Evolutionary conservation across 2,797 vertebrate species (phyloP).

Genomic region (Peromyscus eremicus): DNA sequence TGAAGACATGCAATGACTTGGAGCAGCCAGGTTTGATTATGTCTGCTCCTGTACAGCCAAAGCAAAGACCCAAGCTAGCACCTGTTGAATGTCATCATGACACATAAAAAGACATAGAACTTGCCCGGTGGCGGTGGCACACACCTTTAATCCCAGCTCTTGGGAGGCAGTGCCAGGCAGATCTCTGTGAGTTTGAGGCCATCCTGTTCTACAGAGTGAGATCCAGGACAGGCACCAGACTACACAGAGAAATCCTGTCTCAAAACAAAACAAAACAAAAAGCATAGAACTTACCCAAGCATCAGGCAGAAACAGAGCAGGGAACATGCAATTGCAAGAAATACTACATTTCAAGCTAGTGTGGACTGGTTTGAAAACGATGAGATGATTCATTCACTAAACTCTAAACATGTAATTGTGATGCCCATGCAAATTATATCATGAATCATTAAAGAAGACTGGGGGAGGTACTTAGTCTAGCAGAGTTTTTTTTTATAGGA

Average conservation of each 20-base stretch:
- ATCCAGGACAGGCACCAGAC: too few relatives aligned
- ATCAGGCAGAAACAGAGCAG: neutral
- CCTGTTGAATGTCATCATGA: too few relatives aligned
- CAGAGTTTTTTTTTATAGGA: neutral
- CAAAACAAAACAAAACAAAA: too few relatives aligned
- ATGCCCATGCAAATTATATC: neutral
- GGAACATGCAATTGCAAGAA: neutral
- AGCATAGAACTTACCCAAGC: neutral
- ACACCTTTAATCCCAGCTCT: too few relatives aligned
- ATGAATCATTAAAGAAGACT: constrained; percentile 36
- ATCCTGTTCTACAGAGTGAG: too few relatives aligned
- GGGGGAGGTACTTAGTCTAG: neutral
- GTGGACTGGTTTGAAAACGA: neutral
- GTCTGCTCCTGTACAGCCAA: too few relatives aligned
- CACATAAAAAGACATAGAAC: neutral
- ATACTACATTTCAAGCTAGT: neutral
- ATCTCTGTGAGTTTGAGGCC: too few relatives aligned
- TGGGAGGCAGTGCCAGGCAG: too few relatives aligned
- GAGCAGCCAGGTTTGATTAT: too few relatives aligned
- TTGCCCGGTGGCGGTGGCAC: neutral
- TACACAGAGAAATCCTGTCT: too few relatives aligned
- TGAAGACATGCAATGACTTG: too few relatives aligned
- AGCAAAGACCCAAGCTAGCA: too few relatives aligned
- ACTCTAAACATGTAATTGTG: neutral
- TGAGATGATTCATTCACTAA: constrained; percentile 16